A percentile compares a stretch with the other conserved stretches of the same genome.
These are phyloP conservation scores for Ia io DNA, from an alignment of 2,113 vertebrate genomes.

Conservation along the genomic window DNA sequence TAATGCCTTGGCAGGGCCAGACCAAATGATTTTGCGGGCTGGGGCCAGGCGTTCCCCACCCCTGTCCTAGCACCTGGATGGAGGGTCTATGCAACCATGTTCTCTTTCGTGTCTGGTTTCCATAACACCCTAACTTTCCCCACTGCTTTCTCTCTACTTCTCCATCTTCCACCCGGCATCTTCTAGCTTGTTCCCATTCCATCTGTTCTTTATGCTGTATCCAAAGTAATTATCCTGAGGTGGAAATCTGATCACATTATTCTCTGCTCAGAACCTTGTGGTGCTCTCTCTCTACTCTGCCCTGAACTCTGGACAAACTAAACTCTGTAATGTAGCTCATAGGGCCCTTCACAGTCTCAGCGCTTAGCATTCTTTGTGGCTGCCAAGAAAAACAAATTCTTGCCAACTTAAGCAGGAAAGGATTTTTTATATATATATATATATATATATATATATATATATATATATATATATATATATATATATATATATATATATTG, in stretches of 20 bases:
- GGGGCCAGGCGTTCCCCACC: too few species aligned
- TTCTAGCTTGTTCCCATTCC: background rate
- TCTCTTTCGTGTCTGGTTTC: background rate
- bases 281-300: background rate
- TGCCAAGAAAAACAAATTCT: slow-evolving; percentile 11
- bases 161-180: background rate
- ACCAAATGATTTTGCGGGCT: too few species aligned
- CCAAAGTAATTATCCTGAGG: background rate
- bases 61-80: background rate
- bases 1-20: too few species aligned
- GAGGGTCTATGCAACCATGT: background rate
- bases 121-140: background rate
- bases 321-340: background rate
- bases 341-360: background rate
- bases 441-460: too few species aligned
- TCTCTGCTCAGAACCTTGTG: background rate
- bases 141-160: background rate
- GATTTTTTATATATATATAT: background rate
- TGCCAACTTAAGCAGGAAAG: background rate
- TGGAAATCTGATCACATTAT: background rate
- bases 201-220: background rate
- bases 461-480: too few species aligned
- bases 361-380: background rate
- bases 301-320: background rate
- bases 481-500: too few species aligned